A percentile compares a stretch with the other conserved stretches of the same genome.
Conservation (phyloP, 2,888 invertebrate genomes). For the Aplocera efformata region DNA sequence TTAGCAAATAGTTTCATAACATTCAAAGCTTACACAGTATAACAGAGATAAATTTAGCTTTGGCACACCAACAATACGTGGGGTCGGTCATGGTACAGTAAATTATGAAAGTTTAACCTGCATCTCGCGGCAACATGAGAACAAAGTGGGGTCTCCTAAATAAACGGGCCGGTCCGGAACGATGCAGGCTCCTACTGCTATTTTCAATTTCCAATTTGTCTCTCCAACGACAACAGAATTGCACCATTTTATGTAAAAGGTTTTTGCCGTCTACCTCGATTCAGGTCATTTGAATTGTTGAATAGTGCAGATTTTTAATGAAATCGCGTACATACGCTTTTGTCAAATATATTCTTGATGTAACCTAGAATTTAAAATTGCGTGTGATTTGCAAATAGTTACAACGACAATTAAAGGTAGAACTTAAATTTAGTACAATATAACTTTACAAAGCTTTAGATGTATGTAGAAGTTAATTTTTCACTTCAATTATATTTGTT, state of each 20-base stretch:
- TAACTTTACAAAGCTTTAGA: too few species aligned
- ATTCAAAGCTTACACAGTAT: constrained; percentile 2
- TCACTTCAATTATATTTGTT: too few species aligned
- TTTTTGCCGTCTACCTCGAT: constrained; percentile 49
- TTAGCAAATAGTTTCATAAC: too few species aligned
- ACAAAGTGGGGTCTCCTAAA: constrained; percentile 54
- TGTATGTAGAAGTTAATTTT: too few species aligned
- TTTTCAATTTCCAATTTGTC: constrained; percentile 73
- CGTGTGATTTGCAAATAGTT: too few species aligned
- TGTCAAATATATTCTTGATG: too few species aligned
- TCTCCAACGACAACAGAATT: constrained; percentile 60
- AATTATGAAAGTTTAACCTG: constrained; percentile 58
- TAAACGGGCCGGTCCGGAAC: constrained; percentile 43
- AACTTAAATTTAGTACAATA: too few species aligned
- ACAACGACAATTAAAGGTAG: too few species aligned
- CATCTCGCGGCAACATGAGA: constrained; percentile 52
- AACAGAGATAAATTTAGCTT: constrained; percentile 18
- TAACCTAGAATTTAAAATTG: too few species aligned
- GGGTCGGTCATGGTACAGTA: constrained; percentile 39
- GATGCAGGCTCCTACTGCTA: constrained; percentile 53
- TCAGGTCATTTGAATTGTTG: constrained; percentile 46
- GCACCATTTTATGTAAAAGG: constrained; percentile 57
- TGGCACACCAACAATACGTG: constrained; percentile 20
- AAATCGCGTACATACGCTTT: too few species aligned
- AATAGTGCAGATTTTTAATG: constrained; percentile 33